A percentile compares a stretch with the other conserved stretches of the same genome.
These are phyloP conservation scores for Polyodon spathula DNA, from an alignment of 2,113 vertebrate species.

Conservation along the genomic window DNA sequence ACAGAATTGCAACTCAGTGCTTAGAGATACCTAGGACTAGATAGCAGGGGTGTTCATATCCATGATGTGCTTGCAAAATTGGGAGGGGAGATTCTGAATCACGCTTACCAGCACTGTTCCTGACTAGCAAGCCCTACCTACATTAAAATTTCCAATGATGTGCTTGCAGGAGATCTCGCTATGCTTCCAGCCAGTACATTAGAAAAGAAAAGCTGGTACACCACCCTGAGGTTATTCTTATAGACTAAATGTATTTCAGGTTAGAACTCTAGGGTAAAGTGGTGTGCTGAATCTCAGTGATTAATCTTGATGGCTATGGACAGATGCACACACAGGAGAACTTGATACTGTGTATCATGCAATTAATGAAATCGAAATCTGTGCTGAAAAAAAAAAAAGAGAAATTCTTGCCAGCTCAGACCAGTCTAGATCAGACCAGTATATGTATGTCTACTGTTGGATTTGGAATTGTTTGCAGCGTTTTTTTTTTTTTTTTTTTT, in stretches of 20 bases:
- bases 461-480: too few species aligned
- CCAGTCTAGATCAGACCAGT: slow-evolving; percentile 38
- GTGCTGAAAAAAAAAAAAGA: slow-evolving; percentile 28
- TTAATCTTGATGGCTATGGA: slow-evolving; percentile 42
- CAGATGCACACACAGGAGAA: slow-evolving; percentile 17
- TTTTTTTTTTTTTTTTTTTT: too few species aligned
- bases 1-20: too few species aligned
- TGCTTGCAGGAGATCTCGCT: slow-evolving; percentile 18
- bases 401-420: slow-evolving; percentile 40
- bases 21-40: too few species aligned
- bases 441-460: too few species aligned
- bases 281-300: slow-evolving; percentile 47
- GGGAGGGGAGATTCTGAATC: too few species aligned
- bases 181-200: too few species aligned
- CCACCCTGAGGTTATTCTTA: too few species aligned
- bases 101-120: too few species aligned
- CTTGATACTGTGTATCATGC: slow-evolving; percentile 31
- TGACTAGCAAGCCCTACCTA: slow-evolving; percentile 7
- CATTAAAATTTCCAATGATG: slow-evolving; percentile 45
- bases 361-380: slow-evolving; percentile 28
- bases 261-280: slow-evolving; percentile 21
- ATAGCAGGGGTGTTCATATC: too few species aligned
- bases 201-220: too few species aligned
- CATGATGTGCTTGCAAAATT: too few species aligned
- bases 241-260: slow-evolving; percentile 41